These are phyloP conservation scores for Prunella himalayana DNA, from an alignment of 2,113 vertebrate genomes.

Conservation along the genomic window DNA sequence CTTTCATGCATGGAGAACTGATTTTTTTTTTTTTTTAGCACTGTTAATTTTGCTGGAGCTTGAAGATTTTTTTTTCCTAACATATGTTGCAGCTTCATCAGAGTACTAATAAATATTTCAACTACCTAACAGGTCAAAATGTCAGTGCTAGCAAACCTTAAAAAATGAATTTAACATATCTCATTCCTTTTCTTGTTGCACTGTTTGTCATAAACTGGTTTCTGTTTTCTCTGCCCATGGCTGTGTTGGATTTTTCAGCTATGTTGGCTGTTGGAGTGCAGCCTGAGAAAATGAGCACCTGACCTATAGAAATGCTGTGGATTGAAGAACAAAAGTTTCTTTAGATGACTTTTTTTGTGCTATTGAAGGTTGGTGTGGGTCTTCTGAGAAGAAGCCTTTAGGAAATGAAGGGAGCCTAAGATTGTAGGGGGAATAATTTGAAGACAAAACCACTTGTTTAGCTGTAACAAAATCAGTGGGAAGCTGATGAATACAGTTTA, in stretches of 20 bases:
- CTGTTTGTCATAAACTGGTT: background rate
- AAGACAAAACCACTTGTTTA: constrained; percentile 42
- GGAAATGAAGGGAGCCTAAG: background rate
- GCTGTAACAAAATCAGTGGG: constrained; percentile 21
- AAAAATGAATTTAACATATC: background rate
- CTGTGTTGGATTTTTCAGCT: background rate
- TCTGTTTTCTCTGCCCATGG: background rate
- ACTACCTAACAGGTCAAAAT: background rate
- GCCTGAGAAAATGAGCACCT: background rate
- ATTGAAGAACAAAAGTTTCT: background rate
- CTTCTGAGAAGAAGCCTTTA: background rate
- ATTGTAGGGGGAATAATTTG: constrained; percentile 4
- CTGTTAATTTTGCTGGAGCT: background rate
- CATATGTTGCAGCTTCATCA: background rate
- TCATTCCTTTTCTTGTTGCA: background rate
- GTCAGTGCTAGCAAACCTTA: background rate
- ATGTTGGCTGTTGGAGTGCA: background rate
- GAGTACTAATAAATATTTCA: background rate
- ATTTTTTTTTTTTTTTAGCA: background rate
- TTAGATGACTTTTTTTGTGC: background rate
- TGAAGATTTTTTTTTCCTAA: background rate
- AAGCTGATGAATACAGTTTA: constrained; percentile 29
- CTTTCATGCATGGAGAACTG: background rate
- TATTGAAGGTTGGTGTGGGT: background rate
- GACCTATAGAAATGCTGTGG: background rate